Conservation (phyloP, 2,888 invertebrate genomes). For the Capitulum mitella region DNA sequence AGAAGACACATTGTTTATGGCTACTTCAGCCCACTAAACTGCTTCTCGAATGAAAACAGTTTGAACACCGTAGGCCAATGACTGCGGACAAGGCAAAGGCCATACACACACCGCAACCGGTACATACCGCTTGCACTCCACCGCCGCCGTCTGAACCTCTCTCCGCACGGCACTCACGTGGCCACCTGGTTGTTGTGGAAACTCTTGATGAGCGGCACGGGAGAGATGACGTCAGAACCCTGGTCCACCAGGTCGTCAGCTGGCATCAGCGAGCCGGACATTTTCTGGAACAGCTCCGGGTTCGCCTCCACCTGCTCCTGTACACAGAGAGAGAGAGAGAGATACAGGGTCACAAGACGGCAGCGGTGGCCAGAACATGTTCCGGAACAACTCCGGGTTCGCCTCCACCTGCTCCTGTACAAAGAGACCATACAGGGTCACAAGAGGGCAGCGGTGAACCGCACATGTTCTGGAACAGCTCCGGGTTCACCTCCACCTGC, state of each 20-base stretch:
- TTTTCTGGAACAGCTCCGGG: conserved; percentile 13
- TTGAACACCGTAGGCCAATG: too few species aligned
- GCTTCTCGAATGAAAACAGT: too few species aligned
- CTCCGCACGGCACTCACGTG: too few species aligned
- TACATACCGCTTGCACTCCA: too few species aligned
- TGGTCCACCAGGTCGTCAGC: conserved; percentile 18
- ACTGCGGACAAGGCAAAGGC: too few species aligned
- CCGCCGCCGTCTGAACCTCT: too few species aligned
- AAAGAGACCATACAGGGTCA: background rate
- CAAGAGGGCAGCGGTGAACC: background rate
- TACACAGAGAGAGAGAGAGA: background rate
- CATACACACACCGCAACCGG: too few species aligned
- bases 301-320: conserved; percentile 12
- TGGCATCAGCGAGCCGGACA: background rate
- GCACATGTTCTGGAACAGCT: background rate
- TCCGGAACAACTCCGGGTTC: conserved; percentile 24
- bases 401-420: background rate
- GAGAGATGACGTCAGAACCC: background rate
- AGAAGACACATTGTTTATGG: too few species aligned
- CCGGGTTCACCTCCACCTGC: conserved; percentile 15
- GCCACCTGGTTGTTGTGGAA: conserved; percentile 45
- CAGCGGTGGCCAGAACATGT: background rate
- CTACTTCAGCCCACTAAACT: too few species aligned
- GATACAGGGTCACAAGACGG: background rate
- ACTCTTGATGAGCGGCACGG: background rate